phyloP scores from a whole-genome alignment of 1,140 invertebrate species.

The Hypothenemus hampei region DNA sequence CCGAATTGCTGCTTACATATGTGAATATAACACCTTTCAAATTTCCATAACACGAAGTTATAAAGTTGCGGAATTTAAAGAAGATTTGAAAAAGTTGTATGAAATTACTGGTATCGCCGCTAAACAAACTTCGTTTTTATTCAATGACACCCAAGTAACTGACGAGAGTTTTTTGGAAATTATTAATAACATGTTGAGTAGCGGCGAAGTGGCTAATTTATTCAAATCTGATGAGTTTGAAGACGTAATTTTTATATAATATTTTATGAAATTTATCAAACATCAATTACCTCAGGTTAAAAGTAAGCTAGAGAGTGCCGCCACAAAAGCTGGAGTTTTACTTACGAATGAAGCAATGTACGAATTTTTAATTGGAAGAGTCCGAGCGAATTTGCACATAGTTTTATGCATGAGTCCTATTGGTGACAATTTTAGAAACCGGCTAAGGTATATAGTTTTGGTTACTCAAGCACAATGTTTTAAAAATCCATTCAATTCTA shows the following conservation, averaged over 20 bases:
- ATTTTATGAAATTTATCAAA: constrained; percentile 19
- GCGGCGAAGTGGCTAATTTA: constrained; percentile 78
- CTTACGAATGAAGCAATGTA: constrained; percentile 65
- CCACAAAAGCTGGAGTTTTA: constrained; percentile 58
- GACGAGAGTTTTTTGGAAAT: constrained; percentile 82
- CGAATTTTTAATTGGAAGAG: constrained; percentile 69
- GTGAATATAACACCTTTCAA: constrained; percentile 70
- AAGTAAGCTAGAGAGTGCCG: constrained; percentile 58
- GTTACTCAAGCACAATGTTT: neutral
- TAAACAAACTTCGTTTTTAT: constrained; percentile 72
- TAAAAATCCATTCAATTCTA: neutral
- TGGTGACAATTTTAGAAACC: constrained; percentile 70
- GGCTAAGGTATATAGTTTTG: constrained; percentile 47
- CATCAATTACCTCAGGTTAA: constrained; percentile 58
- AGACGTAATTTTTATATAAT: constrained; percentile 61
- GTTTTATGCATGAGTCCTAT: constrained; percentile 83
- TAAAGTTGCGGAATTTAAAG: constrained; percentile 68
- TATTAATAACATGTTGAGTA: constrained; percentile 80
- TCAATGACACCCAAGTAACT: constrained; percentile 75
- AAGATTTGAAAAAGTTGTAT: constrained; percentile 78
- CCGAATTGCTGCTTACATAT: constrained; percentile 70
- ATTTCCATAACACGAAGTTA: constrained; percentile 75
- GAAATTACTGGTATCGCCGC: constrained; percentile 65
- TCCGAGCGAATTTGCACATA: constrained; percentile 72
- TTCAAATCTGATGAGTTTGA: constrained; percentile 82